Evolutionary conservation across 2,888 invertebrate species (phyloP), one percentile per base, ranked within the genome.

Genomic region (Cosmopolites sordidus): DNA sequence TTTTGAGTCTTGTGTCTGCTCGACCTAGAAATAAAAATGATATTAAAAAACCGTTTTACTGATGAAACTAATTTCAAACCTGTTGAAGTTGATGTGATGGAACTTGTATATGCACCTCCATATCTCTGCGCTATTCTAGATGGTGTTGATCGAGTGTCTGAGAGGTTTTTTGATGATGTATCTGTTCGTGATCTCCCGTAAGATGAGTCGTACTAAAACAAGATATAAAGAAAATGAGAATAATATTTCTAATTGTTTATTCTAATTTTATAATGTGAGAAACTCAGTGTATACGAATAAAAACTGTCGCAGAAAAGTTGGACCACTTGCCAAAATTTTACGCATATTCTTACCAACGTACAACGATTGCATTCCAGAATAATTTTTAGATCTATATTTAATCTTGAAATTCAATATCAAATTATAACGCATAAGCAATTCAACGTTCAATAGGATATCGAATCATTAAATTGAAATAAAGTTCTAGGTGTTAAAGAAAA

Each of bases 171-270:
- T 48, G 66, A 67, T 46, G 62, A 55, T 14, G 56, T 47, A 51
- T 69, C 69, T 12, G 64, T 52, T 54, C 68, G 60, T 38, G 63
- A 60, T 58, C 67, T 63, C 29, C 64, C 59, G 58, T 69, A 69
- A 39, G 62, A 62, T 41, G 65, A 59, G 51, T 72, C 72, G 62
- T 70, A 72, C 72, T 73, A 63, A 55, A 64, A 64, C 43, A 44
- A 30, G 45, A 12, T 43, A 37, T 40, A 11, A n/a, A n/a, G n/a
- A n/a, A n/a, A n/a, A n/a, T n/a, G n/a, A n/a, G n/a, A n/a, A n/a
- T n/a, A n/a, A n/a, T n/a, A n/a, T n/a, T n/a, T n/a, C n/a, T n/a
- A n/a, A n/a, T n/a, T n/a, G 27, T 27, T 27, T 27, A 27, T 27
- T 27, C 9, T n/a, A n/a, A n/a, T n/a, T n/a, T n/a, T n/a, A n/a